Base-by-base conservation (phyloP, 2,888 invertebrate genomes). In the Tyria jacobaeae region DNA sequence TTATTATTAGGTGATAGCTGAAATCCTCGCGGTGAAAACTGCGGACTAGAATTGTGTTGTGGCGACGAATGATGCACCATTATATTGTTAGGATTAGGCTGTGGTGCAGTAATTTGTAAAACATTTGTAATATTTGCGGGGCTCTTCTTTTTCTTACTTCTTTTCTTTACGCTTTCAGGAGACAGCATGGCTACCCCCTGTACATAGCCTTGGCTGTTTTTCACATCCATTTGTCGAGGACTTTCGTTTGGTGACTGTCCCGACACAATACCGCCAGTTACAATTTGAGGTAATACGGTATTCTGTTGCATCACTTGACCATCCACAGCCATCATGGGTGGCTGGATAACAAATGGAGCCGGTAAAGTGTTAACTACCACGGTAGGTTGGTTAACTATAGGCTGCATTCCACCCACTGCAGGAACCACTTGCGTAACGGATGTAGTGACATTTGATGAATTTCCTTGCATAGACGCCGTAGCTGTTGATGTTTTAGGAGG, bases 331-430 rank as follows among this genome's bases (percentile, higher is more conserved):
- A 97, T 96, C 71, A 97, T 95, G 3, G 96, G 95, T 0, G 97
- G 96, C 79, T 97, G 97, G 49, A 97, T 94, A 7, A 97, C 96
- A 73, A 97, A 96, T 0, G 97, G 97, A 21, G 96, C 94, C 54
- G 96, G 96, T 67, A 97, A 89, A 0, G 97, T 96, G 81, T 98
- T 98, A 1, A 98, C 96, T 6, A 98, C 95, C 0, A 97, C 97
- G 0, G 97, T 96, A 34, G 96, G 96, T 80, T 96, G 97, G 34
- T 96, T 96, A 2, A 97, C 94, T 21, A 97, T 95, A 5, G 96
- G 95, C 73, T 95, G 96, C 1, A 95, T 94, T 1, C 95, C 94
- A 0, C 94, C 95, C 0, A 95, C 95, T 0, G 95, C 95, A 1
- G 96, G 95, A 44, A 96, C 95, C 0, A 96, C 95, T 85, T 96